Conservation (phyloP, 2,797 vertebrate species). For the Schizopygopsis malacanthus region DNA sequence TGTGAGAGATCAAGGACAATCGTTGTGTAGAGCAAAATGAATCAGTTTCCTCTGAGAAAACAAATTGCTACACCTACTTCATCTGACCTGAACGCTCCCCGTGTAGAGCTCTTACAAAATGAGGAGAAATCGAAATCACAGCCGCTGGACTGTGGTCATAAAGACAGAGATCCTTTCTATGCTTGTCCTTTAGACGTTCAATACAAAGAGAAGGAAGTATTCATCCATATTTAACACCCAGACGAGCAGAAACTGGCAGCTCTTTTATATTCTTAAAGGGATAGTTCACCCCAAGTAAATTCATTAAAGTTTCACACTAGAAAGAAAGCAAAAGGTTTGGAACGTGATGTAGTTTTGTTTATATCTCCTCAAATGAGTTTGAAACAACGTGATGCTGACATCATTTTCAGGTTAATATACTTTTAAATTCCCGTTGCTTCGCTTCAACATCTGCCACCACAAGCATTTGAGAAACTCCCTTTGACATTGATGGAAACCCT, state of each 20-base stretch:
- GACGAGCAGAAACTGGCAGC: background rate
- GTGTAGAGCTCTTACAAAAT: slow-evolving; percentile 9
- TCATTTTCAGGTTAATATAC: background rate
- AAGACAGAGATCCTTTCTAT: background rate
- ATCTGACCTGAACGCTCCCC: slow-evolving; percentile 26
- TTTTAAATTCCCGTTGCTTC: background rate
- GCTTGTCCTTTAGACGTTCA: slow-evolving; percentile 32
- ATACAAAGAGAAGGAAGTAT: slow-evolving; percentile 7
- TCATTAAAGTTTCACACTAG: background rate
- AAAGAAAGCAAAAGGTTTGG: background rate
- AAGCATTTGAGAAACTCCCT: slow-evolving; percentile 1
- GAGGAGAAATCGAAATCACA: slow-evolving; percentile 18
- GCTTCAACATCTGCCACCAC: background rate
- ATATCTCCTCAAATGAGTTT: background rate
- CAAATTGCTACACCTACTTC: slow-evolving; percentile 20
- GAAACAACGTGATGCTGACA: background rate
- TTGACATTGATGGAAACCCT: slow-evolving; percentile 30
- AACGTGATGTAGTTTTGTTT: background rate
- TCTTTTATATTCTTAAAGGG: slow-evolving; percentile 18
- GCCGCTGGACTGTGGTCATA: background rate
- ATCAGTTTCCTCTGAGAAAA: slow-evolving; percentile 27
- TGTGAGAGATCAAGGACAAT: slow-evolving; percentile 16
- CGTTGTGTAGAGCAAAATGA: slow-evolving; percentile 20
- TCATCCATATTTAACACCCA: slow-evolving; percentile 39
- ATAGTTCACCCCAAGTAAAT: background rate